Base-by-base conservation (phyloP, 2,797 vertebrate genomes). In the Numenius phaeopus region DNA sequence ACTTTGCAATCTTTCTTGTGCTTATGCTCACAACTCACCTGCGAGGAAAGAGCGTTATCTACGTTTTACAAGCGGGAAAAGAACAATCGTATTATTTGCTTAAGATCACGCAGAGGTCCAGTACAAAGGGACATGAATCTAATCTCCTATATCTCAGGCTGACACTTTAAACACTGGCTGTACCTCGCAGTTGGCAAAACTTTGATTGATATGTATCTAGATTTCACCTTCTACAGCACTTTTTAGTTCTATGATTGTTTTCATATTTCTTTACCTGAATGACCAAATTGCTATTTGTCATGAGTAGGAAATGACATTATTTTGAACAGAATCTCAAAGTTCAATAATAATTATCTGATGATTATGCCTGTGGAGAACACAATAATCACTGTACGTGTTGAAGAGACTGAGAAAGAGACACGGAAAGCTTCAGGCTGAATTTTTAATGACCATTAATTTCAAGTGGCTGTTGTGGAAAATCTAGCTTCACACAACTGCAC, bases 61-160 rank as follows among this genome's bases (percentile, higher is more conserved):
- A 11, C 57, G 4, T 34, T 78, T 64, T 9, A 67, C 22, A 57
- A 90, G 39, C 1, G 62, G 54, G 55, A 59, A 42, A 50, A 73
- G 83, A 93, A 52, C 67, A 87, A 93, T 82, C 55, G 18, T 58
- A 10, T 66, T 83, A 62, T 93, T 95, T 93, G 85, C 23, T 70
- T 62, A 72, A 79, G 95, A 69, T 82, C 72, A 34, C 10, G 5
- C 39, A 32, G 44, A 83, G 95, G 58, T 72, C 17, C 30, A 19
- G 54, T 13, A 30, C 1, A 3, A 49, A 66, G 82, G 30, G 47
- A 92, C 19, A n/a, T 13, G 30, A 73, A 62, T 58, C 57, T 88
- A 21, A 89, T 88, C 89, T 90, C 44, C 71, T 26, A 0, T n/a
- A 29, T 85, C 87, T 66, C 40, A 16, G 79, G 57, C 61, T 83